These are phyloP conservation scores for Papilio polytes DNA, from an alignment of 1,140 invertebrate genomes.

Conservation along the genomic window DNA sequence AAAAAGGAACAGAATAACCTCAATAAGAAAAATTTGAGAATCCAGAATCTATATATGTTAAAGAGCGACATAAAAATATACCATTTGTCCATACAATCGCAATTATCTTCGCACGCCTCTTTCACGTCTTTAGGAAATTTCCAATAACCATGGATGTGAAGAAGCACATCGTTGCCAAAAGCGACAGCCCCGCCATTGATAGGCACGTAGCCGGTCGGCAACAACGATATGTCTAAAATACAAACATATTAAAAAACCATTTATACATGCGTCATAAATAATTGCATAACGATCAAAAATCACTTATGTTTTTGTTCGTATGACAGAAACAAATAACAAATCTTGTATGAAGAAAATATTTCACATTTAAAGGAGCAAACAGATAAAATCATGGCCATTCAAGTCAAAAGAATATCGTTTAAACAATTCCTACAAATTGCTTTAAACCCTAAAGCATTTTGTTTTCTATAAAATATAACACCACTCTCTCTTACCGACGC, in stretches of 20 bases:
- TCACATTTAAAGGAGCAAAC: background rate
- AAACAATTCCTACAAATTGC: too few species aligned
- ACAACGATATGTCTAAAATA: slow-evolving; percentile 58
- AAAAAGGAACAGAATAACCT: background rate
- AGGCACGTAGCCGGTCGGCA: slow-evolving; percentile 70
- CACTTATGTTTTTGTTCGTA: background rate
- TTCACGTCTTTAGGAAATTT: slow-evolving; percentile 59
- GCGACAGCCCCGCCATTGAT: slow-evolving; percentile 60
- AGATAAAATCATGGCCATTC: too few species aligned
- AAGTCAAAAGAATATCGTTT: too few species aligned
- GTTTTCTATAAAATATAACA: background rate
- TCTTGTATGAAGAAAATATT: background rate
- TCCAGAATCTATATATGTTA: background rate
- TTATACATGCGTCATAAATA: background rate
- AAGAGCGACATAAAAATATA: slow-evolving; percentile 39
- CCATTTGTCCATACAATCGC: slow-evolving; percentile 67
- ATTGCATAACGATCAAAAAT: background rate
- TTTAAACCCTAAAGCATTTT: background rate
- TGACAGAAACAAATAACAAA: background rate
- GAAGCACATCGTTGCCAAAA: slow-evolving; percentile 49
- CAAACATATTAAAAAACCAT: background rate
- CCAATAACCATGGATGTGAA: slow-evolving; percentile 62
- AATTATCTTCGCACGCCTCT: slow-evolving; percentile 59
- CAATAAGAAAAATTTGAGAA: background rate
- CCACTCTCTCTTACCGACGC: too few species aligned